These are phyloP conservation scores for Miltochrista miniata DNA, from an alignment of 2,888 invertebrate genomes.

Conservation along the genomic window DNA sequence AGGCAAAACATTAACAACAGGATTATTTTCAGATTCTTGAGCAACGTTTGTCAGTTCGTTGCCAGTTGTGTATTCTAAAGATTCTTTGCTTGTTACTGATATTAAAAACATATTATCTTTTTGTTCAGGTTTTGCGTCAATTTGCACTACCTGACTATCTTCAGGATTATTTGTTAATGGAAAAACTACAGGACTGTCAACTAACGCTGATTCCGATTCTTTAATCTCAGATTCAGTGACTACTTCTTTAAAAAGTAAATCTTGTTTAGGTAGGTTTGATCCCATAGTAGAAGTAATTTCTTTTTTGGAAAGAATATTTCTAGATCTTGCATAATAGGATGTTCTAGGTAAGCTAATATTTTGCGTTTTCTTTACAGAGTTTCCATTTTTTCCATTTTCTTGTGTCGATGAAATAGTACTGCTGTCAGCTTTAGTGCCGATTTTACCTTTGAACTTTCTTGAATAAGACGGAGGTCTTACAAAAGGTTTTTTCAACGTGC, in stretches of 20 bases:
- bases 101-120: constrained; percentile 58
- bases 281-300: constrained; percentile 33
- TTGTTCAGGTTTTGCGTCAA: constrained; percentile 32
- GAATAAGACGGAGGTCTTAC: constrained; percentile 58
- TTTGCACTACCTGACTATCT: constrained; percentile 36
- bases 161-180: constrained; percentile 55
- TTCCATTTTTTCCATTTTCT: constrained; percentile 30
- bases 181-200: constrained; percentile 60
- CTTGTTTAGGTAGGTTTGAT: constrained; percentile 31
- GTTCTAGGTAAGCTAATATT: constrained; percentile 60
- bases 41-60: constrained; percentile 51
- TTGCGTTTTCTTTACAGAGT: constrained; percentile 30
- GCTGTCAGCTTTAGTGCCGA: constrained; percentile 37
- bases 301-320: constrained; percentile 46
- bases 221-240: constrained; percentile 40
- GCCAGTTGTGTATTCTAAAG: constrained; percentile 54
- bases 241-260: constrained; percentile 3
- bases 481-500: constrained; percentile 52
- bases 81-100: constrained; percentile 67
- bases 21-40: constrained; percentile 53
- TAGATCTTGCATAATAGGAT: constrained; percentile 64
- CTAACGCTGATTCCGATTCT: constrained; percentile 52
- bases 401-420: constrained; percentile 43
- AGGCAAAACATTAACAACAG: constrained; percentile 42
- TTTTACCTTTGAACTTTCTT: constrained; percentile 52